These are phyloP conservation scores for Ctena decussata DNA, from an alignment of 2,888 invertebrate genomes.

Conservation along the genomic window DNA sequence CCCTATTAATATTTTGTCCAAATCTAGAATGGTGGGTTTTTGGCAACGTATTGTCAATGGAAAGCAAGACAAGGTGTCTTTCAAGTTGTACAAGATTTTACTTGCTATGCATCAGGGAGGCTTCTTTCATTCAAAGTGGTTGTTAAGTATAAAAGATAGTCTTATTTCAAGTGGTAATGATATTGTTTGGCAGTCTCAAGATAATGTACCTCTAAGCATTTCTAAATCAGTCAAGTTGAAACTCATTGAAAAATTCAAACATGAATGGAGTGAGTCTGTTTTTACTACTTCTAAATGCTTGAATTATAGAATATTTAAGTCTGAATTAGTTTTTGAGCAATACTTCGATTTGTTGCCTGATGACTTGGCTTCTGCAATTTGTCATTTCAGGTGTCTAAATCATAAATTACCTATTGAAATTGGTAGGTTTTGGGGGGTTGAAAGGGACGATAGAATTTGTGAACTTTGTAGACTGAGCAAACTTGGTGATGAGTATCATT, in stretches of 20 bases:
- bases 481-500: constrained; percentile 1
- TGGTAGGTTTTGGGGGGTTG: not conserved
- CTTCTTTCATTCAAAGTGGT: too few species aligned
- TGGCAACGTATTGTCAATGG: not conserved
- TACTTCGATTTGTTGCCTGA: not conserved
- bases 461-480: not conserved
- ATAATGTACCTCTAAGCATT: too few species aligned
- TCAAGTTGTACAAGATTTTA: not conserved
- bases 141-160: too few species aligned
- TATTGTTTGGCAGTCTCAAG: too few species aligned
- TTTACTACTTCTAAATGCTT: not conserved
- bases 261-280: too few species aligned
- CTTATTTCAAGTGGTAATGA: too few species aligned
- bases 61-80: not conserved
- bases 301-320: not conserved
- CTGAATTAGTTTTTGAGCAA: not conserved
- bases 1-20: not conserved
- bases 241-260: too few species aligned
- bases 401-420: not conserved
- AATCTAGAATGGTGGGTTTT: not conserved
- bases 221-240: too few species aligned
- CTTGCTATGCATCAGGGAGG: too few species aligned
- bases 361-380: not conserved
- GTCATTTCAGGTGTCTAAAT: not conserved
- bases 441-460: not conserved